Evolutionary conservation across 2,888 invertebrate genomes (phyloP), one percentile per base, ranked within the genome.

Genomic region (Leistus spinibarbis): DNA sequence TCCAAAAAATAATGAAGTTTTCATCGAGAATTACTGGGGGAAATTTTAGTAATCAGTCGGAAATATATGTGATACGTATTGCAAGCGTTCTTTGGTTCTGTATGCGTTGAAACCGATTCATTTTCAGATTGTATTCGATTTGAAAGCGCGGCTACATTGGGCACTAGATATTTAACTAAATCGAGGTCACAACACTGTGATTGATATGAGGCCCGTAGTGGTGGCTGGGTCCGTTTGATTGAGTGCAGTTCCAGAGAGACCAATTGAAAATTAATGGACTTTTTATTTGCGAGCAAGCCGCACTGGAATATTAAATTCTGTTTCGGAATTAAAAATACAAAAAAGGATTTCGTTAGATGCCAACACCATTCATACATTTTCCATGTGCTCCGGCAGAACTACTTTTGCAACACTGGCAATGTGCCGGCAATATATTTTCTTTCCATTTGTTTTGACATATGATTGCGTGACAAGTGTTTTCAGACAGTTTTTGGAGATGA

Each of bases 261-360:
- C 73, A 73, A 73, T 73, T 73, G 73, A 73, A 73, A 73, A 73
- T 73, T 73, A 73, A 73, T 73, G 73, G 73, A 73, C 67, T 73
- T 73, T 73, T 73, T 73, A 73, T 73, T 54, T 60, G 60, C 19
- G 17, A 20, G 19, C 60, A 5, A 60, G 60, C 17, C n/a, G 19
- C 20, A 5, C 60, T 19, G 22, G 40, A 40, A 57, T 20, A 60
- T 60, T 60, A 60, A 60, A 60, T 60, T 17, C 60, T 60, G 60
- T 22, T 60, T 40, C 40, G 40, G 40, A 10, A 10, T 40, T 4
- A 10, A 40, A 40, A n/a, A n/a, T n/a, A n/a, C n/a, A n/a, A n/a
- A n/a, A 40, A 40, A 40, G 13, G 13, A 40, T 13, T 10, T 40
- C 40, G 40, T 40, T 13, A 13, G 40, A 40, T 40, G 10, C 40